Base-by-base conservation (phyloP, 2,888 invertebrate species). In the Mythimna vitellina region DNA sequence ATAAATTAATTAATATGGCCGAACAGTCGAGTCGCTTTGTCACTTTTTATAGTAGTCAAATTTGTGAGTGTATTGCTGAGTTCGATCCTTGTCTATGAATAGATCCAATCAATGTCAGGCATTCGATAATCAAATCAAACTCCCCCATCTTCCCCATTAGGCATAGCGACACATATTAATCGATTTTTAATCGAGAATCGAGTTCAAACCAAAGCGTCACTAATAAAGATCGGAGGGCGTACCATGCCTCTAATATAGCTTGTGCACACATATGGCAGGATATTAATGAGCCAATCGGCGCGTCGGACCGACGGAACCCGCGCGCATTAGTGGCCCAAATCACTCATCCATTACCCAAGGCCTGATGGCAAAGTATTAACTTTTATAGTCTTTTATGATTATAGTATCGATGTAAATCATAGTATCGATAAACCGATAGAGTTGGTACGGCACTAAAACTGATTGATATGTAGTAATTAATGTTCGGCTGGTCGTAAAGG, bases 241-340 rank as follows among this genome's bases (percentile, higher is more conserved):
- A 70, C 70, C 84, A 88, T 87, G 82, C 84, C 86, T 82, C 73
- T 81, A 82, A 88, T 84, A 86, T 84, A 83, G 81, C 78, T 72
- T 84, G 84, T 85, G 86, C 87, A 89, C 87, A 92, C 89, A 91
- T 90, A 89, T 87, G 88, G 84, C 89, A 91, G 92, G 93, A 92
- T 92, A 93, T 93, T 94, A 93, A 94, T 93, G 93, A 93, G 92
- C 89, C 91, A 92, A 93, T 92, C 90, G 90, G 84, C 89, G 89
- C 88, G 82, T 79, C 87, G 84, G 86, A 82, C 86, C 86, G 78
- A 76, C 88, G 90, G 89, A 89, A 89, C 88, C 88, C 87, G 89
- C 89, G 88, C 89, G 85, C 89, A 89, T 90, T 90, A 89, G 87
- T 84, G 86, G 73, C 74, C 85, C 86, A 87, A 89, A 89, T 88